A percentile compares a stretch with the other conserved stretches of the same genome.
Evolutionary conservation across 2,113 vertebrate genomes (phyloP).

Genomic region (Phycodurus eques): DNA sequence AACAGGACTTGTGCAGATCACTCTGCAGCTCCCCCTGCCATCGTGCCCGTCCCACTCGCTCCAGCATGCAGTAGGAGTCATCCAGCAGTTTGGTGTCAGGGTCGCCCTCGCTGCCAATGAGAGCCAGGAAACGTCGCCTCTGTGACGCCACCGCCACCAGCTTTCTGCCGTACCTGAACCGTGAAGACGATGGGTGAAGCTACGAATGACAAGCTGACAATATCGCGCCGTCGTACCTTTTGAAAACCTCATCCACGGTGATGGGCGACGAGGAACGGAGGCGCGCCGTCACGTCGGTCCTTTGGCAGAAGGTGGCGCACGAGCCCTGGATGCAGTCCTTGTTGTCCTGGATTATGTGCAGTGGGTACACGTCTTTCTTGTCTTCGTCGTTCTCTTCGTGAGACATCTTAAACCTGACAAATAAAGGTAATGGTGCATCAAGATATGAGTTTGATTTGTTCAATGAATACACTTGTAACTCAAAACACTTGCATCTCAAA

Average conservation of each 20-base stretch:
- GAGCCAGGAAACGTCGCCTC: slow-evolving; percentile 75
- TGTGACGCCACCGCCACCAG: slow-evolving; percentile 89
- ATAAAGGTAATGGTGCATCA: background rate
- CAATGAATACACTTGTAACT: too few species aligned
- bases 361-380: slow-evolving; percentile 81
- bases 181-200: background rate
- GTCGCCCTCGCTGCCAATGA: slow-evolving; percentile 85
- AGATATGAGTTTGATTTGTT: too few species aligned
- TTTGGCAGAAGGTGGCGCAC: slow-evolving; percentile 80
- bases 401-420: slow-evolving; percentile 81
- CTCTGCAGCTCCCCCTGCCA: slow-evolving; percentile 96
- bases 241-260: slow-evolving; percentile 73
- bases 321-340: slow-evolving; percentile 87
- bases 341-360: slow-evolving; percentile 81
- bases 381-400: slow-evolving; percentile 78
- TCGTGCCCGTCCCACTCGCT: slow-evolving; percentile 86
- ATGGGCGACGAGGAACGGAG: slow-evolving; percentile 73
- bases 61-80: slow-evolving; percentile 91
- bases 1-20: slow-evolving; percentile 82
- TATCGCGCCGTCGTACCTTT: slow-evolving; percentile 63
- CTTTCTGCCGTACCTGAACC: slow-evolving; percentile 82
- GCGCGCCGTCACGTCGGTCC: slow-evolving; percentile 76
- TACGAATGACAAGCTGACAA: slow-evolving; percentile 23
- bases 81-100: slow-evolving; percentile 86
- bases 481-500: too few species aligned